A percentile compares a stretch with the other conserved stretches of the same genome.
phyloP scores from a whole-genome alignment of 2,888 invertebrate species.

The Thyatira batis region DNA sequence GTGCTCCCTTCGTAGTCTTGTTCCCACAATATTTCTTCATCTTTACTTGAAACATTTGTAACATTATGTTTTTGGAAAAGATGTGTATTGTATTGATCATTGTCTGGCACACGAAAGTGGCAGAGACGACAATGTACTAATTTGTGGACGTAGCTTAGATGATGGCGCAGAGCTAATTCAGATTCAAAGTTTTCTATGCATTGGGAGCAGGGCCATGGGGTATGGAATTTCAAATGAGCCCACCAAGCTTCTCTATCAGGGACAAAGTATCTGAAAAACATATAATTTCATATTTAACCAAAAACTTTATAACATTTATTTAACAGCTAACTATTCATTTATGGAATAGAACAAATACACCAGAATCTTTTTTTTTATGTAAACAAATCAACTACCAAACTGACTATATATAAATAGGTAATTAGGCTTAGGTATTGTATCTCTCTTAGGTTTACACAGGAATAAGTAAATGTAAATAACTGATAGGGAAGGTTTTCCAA shows the following conservation, averaged over 20 bases:
- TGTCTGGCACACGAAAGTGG: conserved; percentile 64
- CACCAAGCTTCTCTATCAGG: conserved; percentile 64
- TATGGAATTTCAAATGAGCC: conserved; percentile 63
- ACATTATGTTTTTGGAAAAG: conserved; percentile 70
- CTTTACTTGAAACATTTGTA: conserved; percentile 50
- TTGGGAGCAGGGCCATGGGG: conserved; percentile 76
- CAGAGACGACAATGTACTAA: conserved; percentile 74
- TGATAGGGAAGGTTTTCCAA: no score
- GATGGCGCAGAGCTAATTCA: conserved; percentile 55
- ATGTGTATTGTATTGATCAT: conserved; percentile 64
- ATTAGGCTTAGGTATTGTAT: no score
- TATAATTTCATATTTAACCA: no score
- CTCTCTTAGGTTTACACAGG: no score
- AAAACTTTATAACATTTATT: no score
- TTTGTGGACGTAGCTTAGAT: conserved; percentile 58
- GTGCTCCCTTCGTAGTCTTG: conserved; percentile 51
- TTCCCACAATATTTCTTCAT: conserved; percentile 62
- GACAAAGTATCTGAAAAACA: conserved; percentile 69
- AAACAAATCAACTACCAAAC: no score
- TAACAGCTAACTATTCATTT: no score
- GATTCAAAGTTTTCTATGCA: conserved; percentile 60
- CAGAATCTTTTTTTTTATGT: no score
- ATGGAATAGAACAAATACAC: no score
- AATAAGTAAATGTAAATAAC: no score
- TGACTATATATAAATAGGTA: no score